Conservation (phyloP, 2,113 vertebrate genomes). For the Phylloscopus whistleri region DNA sequence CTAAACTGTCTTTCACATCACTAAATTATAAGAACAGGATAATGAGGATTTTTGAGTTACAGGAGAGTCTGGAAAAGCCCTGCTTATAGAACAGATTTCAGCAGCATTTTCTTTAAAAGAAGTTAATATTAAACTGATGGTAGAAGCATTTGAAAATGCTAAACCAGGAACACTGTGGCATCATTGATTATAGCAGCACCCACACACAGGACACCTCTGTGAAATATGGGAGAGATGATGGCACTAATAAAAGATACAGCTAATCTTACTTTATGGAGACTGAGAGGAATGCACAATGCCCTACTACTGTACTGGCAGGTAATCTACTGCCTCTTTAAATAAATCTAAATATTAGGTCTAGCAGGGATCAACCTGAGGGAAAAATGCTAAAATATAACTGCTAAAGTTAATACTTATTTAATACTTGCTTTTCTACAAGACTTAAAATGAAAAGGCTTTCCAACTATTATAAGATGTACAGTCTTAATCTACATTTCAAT, state of each 20-base stretch:
- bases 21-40: background rate
- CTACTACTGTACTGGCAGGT: conserved; percentile 15
- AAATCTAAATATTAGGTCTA: conserved; percentile 58
- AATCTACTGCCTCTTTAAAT: conserved; percentile 64
- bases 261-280: conserved; percentile 31
- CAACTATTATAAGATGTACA: conserved; percentile 60
- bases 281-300: conserved; percentile 9
- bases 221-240: background rate
- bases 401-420: conserved; percentile 63
- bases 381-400: conserved; percentile 56
- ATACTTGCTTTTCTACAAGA: conserved; percentile 65
- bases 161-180: background rate
- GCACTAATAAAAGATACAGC: background rate
- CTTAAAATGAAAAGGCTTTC: conserved; percentile 68
- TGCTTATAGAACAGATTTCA: background rate
- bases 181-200: background rate
- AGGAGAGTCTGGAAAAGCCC: background rate
- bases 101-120: background rate
- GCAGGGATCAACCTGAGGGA: conserved; percentile 55
- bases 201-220: background rate
- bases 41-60: background rate
- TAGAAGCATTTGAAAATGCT: background rate
- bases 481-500: conserved; percentile 73
- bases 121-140: background rate
- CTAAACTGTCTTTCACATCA: background rate